These are phyloP conservation scores for Liposcelis brunnea DNA, from an alignment of 2,888 invertebrate genomes.

Conservation along the genomic window DNA sequence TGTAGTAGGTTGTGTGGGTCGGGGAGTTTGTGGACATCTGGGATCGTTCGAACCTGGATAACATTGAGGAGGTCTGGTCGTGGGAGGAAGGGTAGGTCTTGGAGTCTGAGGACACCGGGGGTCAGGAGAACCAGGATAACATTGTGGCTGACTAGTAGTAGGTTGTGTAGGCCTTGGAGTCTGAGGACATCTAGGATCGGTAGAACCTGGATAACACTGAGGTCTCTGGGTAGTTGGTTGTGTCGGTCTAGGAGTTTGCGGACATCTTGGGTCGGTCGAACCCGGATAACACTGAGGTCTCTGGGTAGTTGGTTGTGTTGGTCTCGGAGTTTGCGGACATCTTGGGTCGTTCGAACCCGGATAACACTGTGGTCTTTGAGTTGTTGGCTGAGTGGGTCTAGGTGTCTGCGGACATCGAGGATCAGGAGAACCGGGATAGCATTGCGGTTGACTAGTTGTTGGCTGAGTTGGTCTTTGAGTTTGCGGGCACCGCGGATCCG, in stretches of 20 bases:
- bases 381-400: slow-evolving; percentile 13
- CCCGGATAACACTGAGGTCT: slow-evolving; percentile 23
- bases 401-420: slow-evolving; percentile 19
- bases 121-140: slow-evolving; percentile 17
- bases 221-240: slow-evolving; percentile 19
- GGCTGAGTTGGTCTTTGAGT: slow-evolving; percentile 7
- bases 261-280: slow-evolving; percentile 23
- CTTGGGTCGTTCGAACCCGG: slow-evolving; percentile 20
- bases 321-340: slow-evolving; percentile 18
- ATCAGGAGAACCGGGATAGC: slow-evolving; percentile 21
- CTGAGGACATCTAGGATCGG: slow-evolving; percentile 23
- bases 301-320: slow-evolving; percentile 12
- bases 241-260: slow-evolving; percentile 18
- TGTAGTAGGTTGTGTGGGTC: slow-evolving; percentile 13
- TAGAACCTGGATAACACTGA: slow-evolving; percentile 23
- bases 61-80: slow-evolving; percentile 21
- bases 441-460: slow-evolving; percentile 9
- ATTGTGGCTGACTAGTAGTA: slow-evolving; percentile 13
- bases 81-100: slow-evolving; percentile 17
- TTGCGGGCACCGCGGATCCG: slow-evolving; percentile 23
- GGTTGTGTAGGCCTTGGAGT: slow-evolving; percentile 14
- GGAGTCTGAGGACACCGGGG: slow-evolving; percentile 18
- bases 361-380: slow-evolving; percentile 17
- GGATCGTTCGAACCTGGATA: slow-evolving; percentile 31
- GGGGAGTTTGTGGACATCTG: slow-evolving; percentile 21